These are phyloP conservation scores for Vanessa tameamea DNA, from an alignment of 1,140 invertebrate species.

Conservation along the genomic window DNA sequence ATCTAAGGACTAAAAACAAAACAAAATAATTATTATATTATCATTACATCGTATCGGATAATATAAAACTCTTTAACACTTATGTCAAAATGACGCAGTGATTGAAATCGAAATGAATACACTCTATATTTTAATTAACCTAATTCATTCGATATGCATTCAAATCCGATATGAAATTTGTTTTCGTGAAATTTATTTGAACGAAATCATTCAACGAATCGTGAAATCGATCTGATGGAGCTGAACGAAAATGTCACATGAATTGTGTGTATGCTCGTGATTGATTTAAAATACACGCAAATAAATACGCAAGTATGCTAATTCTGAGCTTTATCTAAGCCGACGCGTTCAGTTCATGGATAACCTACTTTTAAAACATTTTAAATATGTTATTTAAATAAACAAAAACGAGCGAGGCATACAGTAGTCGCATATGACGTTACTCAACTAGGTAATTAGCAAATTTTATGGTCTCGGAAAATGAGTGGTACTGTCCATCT, in stretches of 20 bases:
- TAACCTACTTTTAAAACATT: too few relatives aligned
- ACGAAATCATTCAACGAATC: neutral
- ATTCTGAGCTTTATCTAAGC: too few relatives aligned
- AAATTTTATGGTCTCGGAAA: too few relatives aligned
- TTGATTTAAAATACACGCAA: neutral
- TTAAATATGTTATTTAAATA: too few relatives aligned
- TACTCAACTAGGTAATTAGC: too few relatives aligned
- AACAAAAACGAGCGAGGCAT: too few relatives aligned
- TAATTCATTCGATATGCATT: neutral
- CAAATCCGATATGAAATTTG: neutral
- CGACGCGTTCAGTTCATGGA: too few relatives aligned
- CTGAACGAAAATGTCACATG: neutral
- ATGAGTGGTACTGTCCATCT: too few relatives aligned
- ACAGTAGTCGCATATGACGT: too few relatives aligned
- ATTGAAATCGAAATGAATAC: conserved; percentile 4
- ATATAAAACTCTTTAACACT: neutral
- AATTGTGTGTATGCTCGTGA: neutral
- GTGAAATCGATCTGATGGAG: neutral
- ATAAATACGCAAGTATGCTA: too few relatives aligned
- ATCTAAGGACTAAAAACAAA: too few relatives aligned
- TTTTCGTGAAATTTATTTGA: neutral
- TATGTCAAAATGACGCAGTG: neutral
- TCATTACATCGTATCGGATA: neutral
- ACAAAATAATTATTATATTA: too few relatives aligned
- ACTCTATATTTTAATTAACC: conserved; percentile 2